Percentiles rank a stretch among this genome's conserved stretches.
Evolutionary conservation across 2,888 invertebrate genomes (phyloP).

Genomic region (Himalopsyche anomala): DNA sequence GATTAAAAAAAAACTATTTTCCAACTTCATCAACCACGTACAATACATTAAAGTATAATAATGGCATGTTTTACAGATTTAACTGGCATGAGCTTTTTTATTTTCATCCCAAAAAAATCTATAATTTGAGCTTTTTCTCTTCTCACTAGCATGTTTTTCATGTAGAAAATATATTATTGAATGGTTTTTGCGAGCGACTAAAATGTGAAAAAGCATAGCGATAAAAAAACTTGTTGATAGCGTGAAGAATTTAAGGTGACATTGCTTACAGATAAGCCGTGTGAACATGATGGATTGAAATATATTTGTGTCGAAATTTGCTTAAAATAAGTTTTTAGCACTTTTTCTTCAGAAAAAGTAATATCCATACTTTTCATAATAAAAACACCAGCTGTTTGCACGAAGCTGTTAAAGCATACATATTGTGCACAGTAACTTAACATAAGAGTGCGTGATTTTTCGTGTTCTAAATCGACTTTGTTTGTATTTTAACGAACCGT

Average conservation of each 20-base stretch:
- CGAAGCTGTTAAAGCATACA: no score
- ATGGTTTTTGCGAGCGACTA: no score
- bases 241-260: constrained; percentile 5
- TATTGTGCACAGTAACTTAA: not conserved
- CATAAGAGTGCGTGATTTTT: not conserved
- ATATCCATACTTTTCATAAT: not conserved
- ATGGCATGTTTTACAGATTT: no score
- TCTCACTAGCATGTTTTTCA: no score
- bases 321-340: constrained; percentile 8
- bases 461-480: not conserved
- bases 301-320: constrained; percentile 1
- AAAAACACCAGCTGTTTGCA: not conserved
- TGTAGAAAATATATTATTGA: no score
- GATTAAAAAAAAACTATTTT: no score
- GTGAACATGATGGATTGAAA: constrained; percentile 20
- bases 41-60: no score
- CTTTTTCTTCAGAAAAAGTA: not conserved
- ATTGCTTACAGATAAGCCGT: constrained; percentile 6
- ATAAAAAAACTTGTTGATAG: constrained; percentile 20
- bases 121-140: no score
- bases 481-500: not conserved
- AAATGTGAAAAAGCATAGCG: not conserved
- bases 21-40: no score
- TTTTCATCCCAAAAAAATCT: no score
- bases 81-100: no score